Evolutionary conservation across 2,888 invertebrate genomes (phyloP).

Genomic region (Villa cingulata): DNA sequence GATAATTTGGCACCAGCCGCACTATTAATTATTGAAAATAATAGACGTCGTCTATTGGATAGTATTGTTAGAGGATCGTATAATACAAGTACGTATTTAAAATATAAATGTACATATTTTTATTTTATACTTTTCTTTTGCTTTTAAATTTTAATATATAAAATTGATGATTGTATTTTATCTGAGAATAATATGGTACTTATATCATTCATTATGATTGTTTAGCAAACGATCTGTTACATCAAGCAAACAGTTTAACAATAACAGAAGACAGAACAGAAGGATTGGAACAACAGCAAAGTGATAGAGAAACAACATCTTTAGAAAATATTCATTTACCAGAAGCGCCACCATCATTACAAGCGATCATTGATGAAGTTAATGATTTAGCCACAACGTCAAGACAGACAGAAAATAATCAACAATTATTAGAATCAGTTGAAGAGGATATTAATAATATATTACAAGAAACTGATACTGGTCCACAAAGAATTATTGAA

Average conservation of each 20-base stretch:
- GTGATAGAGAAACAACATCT: constrained; percentile 1
- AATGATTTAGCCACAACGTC: constrained; percentile 14
- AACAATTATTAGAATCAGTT: constrained; percentile 10
- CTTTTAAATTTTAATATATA: not conserved
- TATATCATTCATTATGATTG: no score
- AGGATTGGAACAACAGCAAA: constrained; percentile 25
- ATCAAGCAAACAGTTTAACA: constrained; percentile 24
- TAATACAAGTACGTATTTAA: constrained; percentile 4
- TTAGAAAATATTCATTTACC: constrained; percentile 12
- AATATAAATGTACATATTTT: not conserved
- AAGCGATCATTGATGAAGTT: constrained; percentile 23
- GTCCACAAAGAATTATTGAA: constrained; percentile 17
- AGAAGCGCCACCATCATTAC: constrained; percentile 18
- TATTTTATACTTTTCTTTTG: no score
- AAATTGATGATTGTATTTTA: constrained; percentile 1
- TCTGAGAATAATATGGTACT: no score
- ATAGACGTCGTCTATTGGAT: constrained; percentile 14
- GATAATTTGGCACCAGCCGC: constrained; percentile 16
- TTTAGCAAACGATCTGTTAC: constrained; percentile 11
- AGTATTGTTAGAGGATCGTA: constrained; percentile 8
- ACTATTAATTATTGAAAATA: constrained; percentile 18
- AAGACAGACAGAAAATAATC: not conserved
- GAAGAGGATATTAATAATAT: constrained; percentile 17
- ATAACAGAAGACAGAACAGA: constrained; percentile 34
- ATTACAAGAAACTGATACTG: constrained; percentile 15